phyloP scores from a whole-genome alignment of 30 jellyfish, hydroid and myxozoan species.

The Hydra vulgaris region DNA sequence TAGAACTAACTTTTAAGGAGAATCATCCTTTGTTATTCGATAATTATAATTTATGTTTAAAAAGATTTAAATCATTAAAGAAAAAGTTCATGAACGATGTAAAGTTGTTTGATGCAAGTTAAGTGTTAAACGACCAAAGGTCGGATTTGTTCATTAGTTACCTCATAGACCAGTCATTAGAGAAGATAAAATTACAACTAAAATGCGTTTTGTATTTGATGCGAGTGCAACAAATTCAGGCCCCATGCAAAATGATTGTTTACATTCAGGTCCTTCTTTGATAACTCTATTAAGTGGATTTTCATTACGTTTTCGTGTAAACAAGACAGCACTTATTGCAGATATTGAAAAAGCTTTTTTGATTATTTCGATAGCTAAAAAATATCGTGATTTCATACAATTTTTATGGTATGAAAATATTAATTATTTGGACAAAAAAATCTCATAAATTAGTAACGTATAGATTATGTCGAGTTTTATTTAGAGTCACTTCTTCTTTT shows the following conservation, averaged over 20 bases:
- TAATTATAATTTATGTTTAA: background rate
- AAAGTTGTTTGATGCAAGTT: background rate
- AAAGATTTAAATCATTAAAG: background rate
- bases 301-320: background rate
- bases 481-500: background rate
- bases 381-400: background rate
- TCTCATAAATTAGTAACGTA: background rate
- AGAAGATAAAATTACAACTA: background rate
- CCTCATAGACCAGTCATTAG: slow-evolving; percentile 11
- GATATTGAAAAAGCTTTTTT: background rate
- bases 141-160: background rate
- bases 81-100: background rate
- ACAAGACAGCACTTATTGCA: background rate
- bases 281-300: background rate
- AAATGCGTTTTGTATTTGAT: slow-evolving; percentile 2
- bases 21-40: background rate
- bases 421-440: background rate
- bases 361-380: background rate
- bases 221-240: slow-evolving; percentile 2
- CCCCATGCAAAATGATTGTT: background rate
- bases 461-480: no score
- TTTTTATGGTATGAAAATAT: background rate
- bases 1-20: background rate
- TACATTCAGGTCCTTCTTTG: background rate
- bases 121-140: background rate